These are phyloP conservation scores for Chaetodon trifascialis DNA, from an alignment of 2,113 vertebrate genomes.

Conservation along the genomic window DNA sequence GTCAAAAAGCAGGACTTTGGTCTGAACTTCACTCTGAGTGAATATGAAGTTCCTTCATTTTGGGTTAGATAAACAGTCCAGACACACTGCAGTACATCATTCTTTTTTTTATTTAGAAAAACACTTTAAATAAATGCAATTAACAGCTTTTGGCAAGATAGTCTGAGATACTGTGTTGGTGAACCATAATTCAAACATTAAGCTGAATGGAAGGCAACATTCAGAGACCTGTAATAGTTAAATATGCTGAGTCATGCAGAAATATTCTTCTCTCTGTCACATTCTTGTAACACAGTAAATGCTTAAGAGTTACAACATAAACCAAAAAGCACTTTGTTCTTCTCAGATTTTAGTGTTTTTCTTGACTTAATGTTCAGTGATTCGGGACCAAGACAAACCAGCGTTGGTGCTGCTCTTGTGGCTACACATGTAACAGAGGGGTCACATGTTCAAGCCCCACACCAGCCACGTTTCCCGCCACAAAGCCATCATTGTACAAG, in stretches of 20 bases:
- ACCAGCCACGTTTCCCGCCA: background rate
- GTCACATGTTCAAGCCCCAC: background rate
- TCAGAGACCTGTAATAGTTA: constrained; percentile 5
- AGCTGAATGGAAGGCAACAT: constrained; percentile 17
- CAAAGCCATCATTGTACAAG: background rate
- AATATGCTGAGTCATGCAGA: background rate
- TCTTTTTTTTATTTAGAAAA: constrained; percentile 54
- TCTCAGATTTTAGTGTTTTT: background rate
- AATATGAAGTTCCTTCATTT: background rate
- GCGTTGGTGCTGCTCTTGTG: background rate
- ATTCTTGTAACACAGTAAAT: background rate
- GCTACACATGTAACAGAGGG: too few relatives aligned
- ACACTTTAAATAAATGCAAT: constrained; percentile 21
- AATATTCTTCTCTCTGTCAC: background rate
- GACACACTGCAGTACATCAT: background rate
- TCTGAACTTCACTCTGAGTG: background rate
- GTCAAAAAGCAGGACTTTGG: background rate
- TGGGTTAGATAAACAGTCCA: background rate
- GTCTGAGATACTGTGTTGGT: background rate
- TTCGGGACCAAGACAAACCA: background rate
- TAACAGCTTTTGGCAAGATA: constrained; percentile 16
- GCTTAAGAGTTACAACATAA: background rate
- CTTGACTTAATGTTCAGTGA: background rate
- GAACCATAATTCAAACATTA: background rate
- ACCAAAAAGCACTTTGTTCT: background rate